A percentile compares a stretch with the other conserved stretches of the same genome.
These are phyloP conservation scores for Pogona vitticeps DNA, from an alignment of 2,113 vertebrate species.

Conservation along the genomic window DNA sequence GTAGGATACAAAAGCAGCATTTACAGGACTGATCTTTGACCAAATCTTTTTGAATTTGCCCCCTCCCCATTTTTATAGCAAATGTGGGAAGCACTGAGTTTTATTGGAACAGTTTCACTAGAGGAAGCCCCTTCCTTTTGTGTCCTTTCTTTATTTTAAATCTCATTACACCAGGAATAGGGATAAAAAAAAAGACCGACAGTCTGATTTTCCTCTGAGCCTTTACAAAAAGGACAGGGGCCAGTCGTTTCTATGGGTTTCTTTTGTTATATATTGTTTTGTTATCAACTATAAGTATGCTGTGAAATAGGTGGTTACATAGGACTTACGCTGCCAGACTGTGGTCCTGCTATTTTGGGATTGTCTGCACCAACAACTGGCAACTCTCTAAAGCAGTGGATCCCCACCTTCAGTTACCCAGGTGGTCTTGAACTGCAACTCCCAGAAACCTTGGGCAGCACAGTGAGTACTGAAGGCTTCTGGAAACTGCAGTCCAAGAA, in stretches of 20 bases:
- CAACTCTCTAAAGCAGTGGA: background rate
- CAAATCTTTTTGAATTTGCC: background rate
- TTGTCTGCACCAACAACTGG: background rate
- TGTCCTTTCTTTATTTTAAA: background rate
- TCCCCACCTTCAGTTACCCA: no score
- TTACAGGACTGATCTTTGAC: background rate
- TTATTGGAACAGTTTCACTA: background rate
- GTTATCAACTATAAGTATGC: background rate
- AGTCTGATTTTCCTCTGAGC: background rate
- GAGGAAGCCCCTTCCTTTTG: background rate
- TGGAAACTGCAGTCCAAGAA: no score
- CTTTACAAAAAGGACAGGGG: background rate
- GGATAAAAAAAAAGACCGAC: background rate
- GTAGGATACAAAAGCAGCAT: background rate
- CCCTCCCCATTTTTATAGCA: background rate
- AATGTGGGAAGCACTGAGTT: background rate
- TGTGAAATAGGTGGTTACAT: background rate
- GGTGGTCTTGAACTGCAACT: no score
- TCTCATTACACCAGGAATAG: background rate
- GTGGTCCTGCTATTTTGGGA: background rate
- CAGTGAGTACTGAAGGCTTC: no score
- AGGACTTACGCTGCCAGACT: no score
- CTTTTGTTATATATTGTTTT: background rate
- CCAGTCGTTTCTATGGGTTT: background rate
- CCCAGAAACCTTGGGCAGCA: no score